Percentiles rank a stretch among this genome's conserved stretches.
Evolutionary conservation across 2,113 vertebrate species (phyloP).

Genomic region (Aegithalos caudatus): DNA sequence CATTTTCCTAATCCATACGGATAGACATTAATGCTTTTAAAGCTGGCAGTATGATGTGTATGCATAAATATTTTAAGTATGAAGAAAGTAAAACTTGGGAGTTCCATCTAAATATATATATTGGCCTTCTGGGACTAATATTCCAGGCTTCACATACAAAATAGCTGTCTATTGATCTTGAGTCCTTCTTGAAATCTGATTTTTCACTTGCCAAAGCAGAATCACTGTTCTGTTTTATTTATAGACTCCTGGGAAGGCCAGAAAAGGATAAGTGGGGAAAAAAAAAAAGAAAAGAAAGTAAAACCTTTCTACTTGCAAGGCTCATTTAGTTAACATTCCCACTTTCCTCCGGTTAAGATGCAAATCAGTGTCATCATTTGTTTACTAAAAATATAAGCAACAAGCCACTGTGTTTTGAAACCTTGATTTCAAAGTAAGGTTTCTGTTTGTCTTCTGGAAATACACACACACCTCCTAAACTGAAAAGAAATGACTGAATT

Average conservation of each 20-base stretch:
- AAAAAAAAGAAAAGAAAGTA: background rate
- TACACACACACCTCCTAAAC: background rate
- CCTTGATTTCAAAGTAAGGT: background rate
- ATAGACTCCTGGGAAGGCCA: background rate
- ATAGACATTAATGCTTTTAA: background rate
- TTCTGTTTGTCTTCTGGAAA: background rate
- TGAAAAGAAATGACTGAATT: background rate
- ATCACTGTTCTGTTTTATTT: conserved; percentile 21
- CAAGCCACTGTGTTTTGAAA: background rate
- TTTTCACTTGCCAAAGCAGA: conserved; percentile 24
- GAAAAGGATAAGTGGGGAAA: background rate
- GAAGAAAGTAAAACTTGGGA: background rate
- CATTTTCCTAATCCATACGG: background rate
- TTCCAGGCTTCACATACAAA: background rate
- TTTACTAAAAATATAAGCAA: background rate
- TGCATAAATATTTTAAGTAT: conserved; percentile 2
- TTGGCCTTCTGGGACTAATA: conserved; percentile 23
- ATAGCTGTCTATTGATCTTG: background rate
- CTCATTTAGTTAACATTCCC: background rate
- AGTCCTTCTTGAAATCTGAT: background rate
- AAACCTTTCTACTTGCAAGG: background rate
- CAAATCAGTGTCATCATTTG: background rate
- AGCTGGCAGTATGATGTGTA: background rate
- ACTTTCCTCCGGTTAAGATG: background rate
- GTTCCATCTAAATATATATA: conserved; percentile 2